A percentile compares a stretch with the other conserved stretches of the same genome.
Evolutionary conservation across 2,797 vertebrate species (phyloP).

Genomic region (Agapornis canus): DNA sequence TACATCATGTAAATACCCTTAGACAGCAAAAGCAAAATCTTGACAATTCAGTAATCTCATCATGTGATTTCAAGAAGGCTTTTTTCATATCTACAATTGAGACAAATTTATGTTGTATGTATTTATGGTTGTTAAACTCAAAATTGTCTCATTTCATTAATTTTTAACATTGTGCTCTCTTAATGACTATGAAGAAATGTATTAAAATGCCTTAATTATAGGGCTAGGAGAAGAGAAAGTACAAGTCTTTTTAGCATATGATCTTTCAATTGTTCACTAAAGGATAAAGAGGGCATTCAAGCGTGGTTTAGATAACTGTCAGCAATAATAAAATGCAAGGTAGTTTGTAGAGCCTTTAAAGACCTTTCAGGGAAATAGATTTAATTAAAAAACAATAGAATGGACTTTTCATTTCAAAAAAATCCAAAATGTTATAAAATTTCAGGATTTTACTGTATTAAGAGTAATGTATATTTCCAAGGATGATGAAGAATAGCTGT

Average conservation of each 20-base stretch:
- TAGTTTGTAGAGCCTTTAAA: constrained; percentile 72
- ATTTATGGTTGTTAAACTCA: constrained; percentile 73
- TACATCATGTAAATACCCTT: constrained; percentile 55
- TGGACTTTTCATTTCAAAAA: constrained; percentile 70
- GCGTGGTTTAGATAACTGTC: constrained; percentile 79
- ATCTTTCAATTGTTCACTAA: constrained; percentile 80
- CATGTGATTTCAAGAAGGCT: constrained; percentile 57
- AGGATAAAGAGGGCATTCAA: constrained; percentile 80
- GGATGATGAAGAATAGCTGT: constrained; percentile 30
- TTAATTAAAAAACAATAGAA: constrained; percentile 80
- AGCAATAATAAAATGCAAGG: constrained; percentile 76
- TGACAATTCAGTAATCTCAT: constrained; percentile 48
- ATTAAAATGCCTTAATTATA: constrained; percentile 80
- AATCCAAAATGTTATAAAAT: constrained; percentile 75
- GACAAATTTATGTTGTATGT: constrained; percentile 67
- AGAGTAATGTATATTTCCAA: constrained; percentile 24
- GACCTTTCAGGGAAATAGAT: constrained; percentile 73
- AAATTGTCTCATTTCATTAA: constrained; percentile 79
- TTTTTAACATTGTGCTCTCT: constrained; percentile 73
- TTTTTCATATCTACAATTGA: constrained; percentile 57
- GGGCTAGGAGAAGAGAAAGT: constrained; percentile 73
- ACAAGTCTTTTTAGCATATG: constrained; percentile 75
- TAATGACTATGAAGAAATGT: constrained; percentile 72
- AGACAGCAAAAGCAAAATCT: constrained; percentile 29
- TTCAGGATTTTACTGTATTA: constrained; percentile 59